phyloP scores from a whole-genome alignment of 2,888 invertebrate species.

The Malacosoma neustria region DNA sequence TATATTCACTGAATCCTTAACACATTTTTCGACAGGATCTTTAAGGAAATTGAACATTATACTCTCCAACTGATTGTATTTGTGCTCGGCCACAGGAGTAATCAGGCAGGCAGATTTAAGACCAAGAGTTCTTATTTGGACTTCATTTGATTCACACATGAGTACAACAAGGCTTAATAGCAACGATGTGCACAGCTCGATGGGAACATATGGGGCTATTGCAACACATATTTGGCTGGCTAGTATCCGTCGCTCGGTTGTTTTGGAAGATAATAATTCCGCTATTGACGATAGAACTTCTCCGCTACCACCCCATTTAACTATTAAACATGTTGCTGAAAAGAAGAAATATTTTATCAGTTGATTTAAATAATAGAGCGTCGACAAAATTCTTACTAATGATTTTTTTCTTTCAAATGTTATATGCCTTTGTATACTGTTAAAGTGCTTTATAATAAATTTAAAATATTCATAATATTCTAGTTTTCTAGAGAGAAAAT shows the following conservation, averaged over 20 bases:
- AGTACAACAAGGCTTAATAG: slow-evolving; percentile 57
- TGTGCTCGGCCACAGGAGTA: slow-evolving; percentile 58
- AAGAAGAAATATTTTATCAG: slow-evolving; percentile 49
- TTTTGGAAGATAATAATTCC: slow-evolving; percentile 50
- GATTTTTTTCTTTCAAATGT: too few species aligned
- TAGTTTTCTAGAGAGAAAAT: too few species aligned
- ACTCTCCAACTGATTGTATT: slow-evolving; percentile 56
- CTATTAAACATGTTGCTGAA: slow-evolving; percentile 59
- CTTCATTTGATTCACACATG: slow-evolving; percentile 65
- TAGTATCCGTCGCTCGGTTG: slow-evolving; percentile 45
- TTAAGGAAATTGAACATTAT: slow-evolving; percentile 57
- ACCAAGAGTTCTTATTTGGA: slow-evolving; percentile 50
- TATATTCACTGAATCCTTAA: slow-evolving; percentile 49
- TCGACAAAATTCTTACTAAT: too few species aligned
- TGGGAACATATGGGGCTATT: slow-evolving; percentile 57
- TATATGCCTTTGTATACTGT: too few species aligned
- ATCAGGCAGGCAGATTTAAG: slow-evolving; percentile 55
- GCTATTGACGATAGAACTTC: slow-evolving; percentile 61
- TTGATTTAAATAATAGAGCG: too few species aligned
- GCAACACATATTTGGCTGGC: slow-evolving; percentile 62
- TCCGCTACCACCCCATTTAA: slow-evolving; percentile 65
- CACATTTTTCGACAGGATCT: slow-evolving; percentile 52
- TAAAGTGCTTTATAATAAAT: too few species aligned
- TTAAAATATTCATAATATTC: too few species aligned
- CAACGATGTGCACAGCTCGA: slow-evolving; percentile 62